Percentiles rank a stretch among this genome's conserved stretches.
Conservation (phyloP, 2,888 invertebrate species). For the Clivina fossor region DNA sequence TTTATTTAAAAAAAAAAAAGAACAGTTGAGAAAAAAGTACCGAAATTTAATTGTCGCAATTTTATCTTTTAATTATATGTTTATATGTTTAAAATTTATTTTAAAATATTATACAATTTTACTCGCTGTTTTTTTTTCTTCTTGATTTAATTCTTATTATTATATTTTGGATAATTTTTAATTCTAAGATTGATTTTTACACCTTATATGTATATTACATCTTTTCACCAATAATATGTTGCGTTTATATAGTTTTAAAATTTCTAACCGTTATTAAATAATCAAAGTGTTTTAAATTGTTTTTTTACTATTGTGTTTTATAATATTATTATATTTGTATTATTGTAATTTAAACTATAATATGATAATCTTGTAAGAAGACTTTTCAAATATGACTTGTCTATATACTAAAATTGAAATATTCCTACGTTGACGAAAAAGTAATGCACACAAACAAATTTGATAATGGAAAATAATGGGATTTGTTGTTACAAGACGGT, state of each 20-base stretch:
- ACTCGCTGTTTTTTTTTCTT: not conserved
- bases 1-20: too few relatives aligned
- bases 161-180: slow-evolving; percentile 12
- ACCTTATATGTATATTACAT: slow-evolving; percentile 9
- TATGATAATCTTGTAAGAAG: slow-evolving; percentile 16
- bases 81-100: not conserved
- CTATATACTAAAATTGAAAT: too few relatives aligned
- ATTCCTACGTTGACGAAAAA: too few relatives aligned
- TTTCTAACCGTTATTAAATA: slow-evolving; percentile 23
- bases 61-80: too few relatives aligned
- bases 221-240: slow-evolving; percentile 18
- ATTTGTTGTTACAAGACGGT: too few relatives aligned
- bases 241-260: slow-evolving; percentile 32
- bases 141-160: not conserved
- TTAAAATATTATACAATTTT: not conserved
- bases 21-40: too few relatives aligned
- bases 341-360: too few relatives aligned
- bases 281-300: slow-evolving; percentile 27
- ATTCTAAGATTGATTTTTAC: slow-evolving; percentile 3
- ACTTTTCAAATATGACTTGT: not conserved
- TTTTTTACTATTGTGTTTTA: slow-evolving; percentile 31
- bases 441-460: too few relatives aligned
- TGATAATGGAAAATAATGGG: too few relatives aligned
- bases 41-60: too few relatives aligned
- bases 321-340: slow-evolving; percentile 23